Percentiles rank a stretch among this genome's conserved stretches.
Conservation (phyloP, 2,888 invertebrate species). For the Phortica magna region DNA sequence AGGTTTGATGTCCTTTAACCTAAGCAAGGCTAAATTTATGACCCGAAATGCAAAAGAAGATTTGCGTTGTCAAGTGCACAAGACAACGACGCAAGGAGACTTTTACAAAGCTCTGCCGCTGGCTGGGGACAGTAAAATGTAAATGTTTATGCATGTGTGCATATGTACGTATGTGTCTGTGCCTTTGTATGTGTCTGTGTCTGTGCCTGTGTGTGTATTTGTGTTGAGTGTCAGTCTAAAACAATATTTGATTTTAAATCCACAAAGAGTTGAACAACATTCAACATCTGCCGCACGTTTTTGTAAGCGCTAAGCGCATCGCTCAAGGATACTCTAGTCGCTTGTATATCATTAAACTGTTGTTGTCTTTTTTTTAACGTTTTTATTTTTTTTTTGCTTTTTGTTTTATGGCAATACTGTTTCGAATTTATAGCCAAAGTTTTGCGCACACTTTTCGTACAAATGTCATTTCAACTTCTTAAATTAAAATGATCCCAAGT, state of each 20-base stretch:
- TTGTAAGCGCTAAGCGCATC: neutral
- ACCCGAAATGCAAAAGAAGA: constrained; percentile 9
- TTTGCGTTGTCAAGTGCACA: neutral
- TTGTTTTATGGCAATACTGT: neutral
- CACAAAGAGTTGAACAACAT: constrained; percentile 23
- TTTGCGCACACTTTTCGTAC: neutral
- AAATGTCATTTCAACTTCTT: too few species aligned
- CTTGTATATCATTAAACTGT: neutral
- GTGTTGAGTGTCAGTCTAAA: constrained; percentile 19
- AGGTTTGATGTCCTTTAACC: constrained; percentile 27
- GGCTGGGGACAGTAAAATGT: neutral
- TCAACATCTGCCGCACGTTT: neutral
- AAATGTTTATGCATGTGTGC: neutral
- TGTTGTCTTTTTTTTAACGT: neutral
- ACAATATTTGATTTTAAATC: constrained; percentile 28
- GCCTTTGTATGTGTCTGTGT: neutral
- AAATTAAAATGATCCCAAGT: too few species aligned
- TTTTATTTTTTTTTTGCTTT: neutral
- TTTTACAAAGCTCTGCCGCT: neutral
- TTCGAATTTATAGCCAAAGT: neutral
- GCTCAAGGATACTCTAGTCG: neutral
- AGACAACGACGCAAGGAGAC: neutral
- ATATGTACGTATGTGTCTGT: neutral
- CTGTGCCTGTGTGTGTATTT: neutral
- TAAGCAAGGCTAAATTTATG: constrained; percentile 16